Evolutionary conservation across 2,113 vertebrate species (phyloP), one percentile per base, ranked within the genome.

Genomic region (Chrysochloris asiatica): DNA sequence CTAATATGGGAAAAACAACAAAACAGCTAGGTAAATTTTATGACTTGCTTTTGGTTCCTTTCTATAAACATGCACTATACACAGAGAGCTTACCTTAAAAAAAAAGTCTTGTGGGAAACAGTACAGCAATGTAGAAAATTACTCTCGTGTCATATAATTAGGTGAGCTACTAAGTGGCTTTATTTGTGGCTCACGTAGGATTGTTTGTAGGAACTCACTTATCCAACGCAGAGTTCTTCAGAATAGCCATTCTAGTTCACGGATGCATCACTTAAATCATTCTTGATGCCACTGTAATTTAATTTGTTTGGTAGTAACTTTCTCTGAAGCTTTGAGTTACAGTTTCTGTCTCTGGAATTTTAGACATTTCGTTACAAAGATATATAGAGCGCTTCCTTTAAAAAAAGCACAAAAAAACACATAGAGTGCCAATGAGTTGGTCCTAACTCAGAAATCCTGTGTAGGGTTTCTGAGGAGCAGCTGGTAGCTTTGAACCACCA

Each of bases 141-240:
- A 6, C 61, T 16, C 50, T 93, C 13, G 30, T 91, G 76, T 85
- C 71, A 28, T 59, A 24, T 76, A 76, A 69, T 87, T 89, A 78
- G 83, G 76, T 56, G 54, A 36, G 11, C 48, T 50, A 0, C 77
- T 87, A 56, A 71, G 33, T 86, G 84, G 45, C 71, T 84, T 76
- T 28, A 21, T 71, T 36, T 72, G 79, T 54, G 87, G 38, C 41
- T 11, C 14, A n/a, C 6, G 3, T 33, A 3, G 38, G 61, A 22
- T 80, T 61, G 17, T 54, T 43, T 10, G 16, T 8, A 1, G 47
- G 47, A 38, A n/a, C 2, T 50, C 45, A n/a, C n/a, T 50, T 8
- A 30, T 30, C 41, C 2, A 4, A 36, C 6, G 5, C 2, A 1
- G 33, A 75, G 30, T 48, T 21, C 47, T 83, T 80, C 8, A 45